phyloP scores from a whole-genome alignment of 2,797 vertebrate species.

The Micromesistius poutassou region DNA sequence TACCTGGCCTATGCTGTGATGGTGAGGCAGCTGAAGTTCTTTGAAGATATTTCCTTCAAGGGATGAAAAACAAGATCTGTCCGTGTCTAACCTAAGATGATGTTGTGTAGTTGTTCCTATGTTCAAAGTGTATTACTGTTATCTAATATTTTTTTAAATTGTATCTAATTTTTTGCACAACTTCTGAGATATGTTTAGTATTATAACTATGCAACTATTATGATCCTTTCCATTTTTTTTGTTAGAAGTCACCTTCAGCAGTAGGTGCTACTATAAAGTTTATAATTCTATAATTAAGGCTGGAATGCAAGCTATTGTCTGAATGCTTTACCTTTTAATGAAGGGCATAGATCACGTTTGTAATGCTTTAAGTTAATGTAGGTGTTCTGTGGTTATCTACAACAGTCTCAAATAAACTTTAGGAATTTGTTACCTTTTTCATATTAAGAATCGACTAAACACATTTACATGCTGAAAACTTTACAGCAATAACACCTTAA shows the following conservation, averaged over 20 bases:
- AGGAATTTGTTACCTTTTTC: conserved; percentile 1
- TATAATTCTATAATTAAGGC: conserved; percentile 30
- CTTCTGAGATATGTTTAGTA: not conserved
- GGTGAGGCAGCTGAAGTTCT: conserved; percentile 92
- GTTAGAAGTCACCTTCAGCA: conserved; percentile 15
- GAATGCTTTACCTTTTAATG: conserved; percentile 20
- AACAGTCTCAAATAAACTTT: not conserved
- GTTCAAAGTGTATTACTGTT: conserved; percentile 24
- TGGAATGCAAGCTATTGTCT: conserved; percentile 20
- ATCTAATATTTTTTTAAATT: not conserved
- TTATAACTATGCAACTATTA: conserved; percentile 54
- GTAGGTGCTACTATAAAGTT: conserved; percentile 8
- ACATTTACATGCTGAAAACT: not conserved
- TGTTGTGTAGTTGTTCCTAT: conserved; percentile 17
- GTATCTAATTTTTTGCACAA: conserved; percentile 8
- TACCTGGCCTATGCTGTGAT: conserved; percentile 83
- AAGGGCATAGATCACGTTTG: conserved; percentile 21
- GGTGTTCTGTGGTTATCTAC: not conserved
- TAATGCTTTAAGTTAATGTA: conserved; percentile 21
- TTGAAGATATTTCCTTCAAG: conserved; percentile 84
- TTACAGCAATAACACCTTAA: not conserved
- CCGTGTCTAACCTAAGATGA: not conserved
- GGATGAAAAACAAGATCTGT: conserved; percentile 45
- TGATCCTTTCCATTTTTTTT: conserved; percentile 6
- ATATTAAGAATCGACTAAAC: not conserved